Conservation (phyloP, 2,888 invertebrate species). For the Drosophila falleni region DNA sequence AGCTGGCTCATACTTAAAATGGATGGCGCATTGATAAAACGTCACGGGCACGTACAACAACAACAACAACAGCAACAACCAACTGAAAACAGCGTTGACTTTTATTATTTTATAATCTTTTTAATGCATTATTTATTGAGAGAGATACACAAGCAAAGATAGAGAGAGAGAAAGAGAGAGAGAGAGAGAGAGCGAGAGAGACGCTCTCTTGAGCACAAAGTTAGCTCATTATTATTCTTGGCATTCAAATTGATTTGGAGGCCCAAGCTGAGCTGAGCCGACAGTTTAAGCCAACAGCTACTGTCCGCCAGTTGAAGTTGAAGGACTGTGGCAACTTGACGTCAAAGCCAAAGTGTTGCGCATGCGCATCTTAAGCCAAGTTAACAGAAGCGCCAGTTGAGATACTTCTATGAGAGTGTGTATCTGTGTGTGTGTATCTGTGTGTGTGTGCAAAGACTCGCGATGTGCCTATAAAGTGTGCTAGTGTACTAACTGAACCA, state of each 20-base stretch:
- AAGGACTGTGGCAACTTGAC: constrained; percentile 76
- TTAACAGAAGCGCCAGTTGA: constrained; percentile 18
- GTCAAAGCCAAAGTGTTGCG: constrained; percentile 57
- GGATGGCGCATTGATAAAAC: constrained; percentile 68
- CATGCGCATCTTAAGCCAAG: constrained; percentile 48
- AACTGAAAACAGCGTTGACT: constrained; percentile 55
- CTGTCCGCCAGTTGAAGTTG: constrained; percentile 71
- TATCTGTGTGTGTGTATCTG: constrained; percentile 8
- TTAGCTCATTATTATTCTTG: constrained; percentile 74
- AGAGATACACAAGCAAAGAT: constrained; percentile 1
- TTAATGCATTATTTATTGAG: constrained; percentile 56
- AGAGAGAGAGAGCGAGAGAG: constrained; percentile 19
- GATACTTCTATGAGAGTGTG: constrained; percentile 9
- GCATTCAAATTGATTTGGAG: constrained; percentile 58
- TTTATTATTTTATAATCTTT: constrained; percentile 75
- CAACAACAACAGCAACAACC: constrained; percentile 50
- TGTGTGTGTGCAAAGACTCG: neutral
- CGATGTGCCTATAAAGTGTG: constrained; percentile 3
- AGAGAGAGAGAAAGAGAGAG: constrained; percentile 17
- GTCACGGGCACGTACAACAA: constrained; percentile 77
- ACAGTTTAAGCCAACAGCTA: constrained; percentile 53
- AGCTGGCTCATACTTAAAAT: constrained; percentile 55
- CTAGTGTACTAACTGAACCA: constrained; percentile 5
- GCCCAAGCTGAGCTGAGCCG: constrained; percentile 56
- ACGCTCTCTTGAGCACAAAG: constrained; percentile 37